These are phyloP conservation scores for Nannoperca australis DNA, from an alignment of 2,797 vertebrate genomes.

Conservation along the genomic window DNA sequence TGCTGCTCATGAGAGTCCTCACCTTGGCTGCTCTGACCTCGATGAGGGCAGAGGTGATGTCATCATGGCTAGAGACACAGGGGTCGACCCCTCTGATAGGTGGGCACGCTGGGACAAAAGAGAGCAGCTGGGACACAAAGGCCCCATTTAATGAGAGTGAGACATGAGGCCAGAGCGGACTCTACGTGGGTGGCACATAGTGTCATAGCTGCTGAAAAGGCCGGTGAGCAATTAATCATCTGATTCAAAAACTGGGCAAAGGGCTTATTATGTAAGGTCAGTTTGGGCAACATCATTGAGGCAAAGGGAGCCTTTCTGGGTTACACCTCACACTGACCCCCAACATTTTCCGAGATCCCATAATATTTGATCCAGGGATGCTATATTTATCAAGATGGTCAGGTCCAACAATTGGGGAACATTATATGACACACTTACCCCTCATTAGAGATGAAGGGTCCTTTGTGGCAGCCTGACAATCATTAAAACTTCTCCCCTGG, in stretches of 20 bases:
- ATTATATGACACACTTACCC: slow-evolving; percentile 87
- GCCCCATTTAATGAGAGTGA: slow-evolving; percentile 83
- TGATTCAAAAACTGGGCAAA: slow-evolving; percentile 78
- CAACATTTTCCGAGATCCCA: slow-evolving; percentile 63
- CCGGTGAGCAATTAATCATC: slow-evolving; percentile 79
- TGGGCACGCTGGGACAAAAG: slow-evolving; percentile 80
- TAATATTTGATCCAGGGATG: slow-evolving; percentile 77
- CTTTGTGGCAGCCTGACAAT: slow-evolving; percentile 87
- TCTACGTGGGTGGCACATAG: slow-evolving; percentile 84
- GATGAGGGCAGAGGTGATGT: slow-evolving; percentile 83
- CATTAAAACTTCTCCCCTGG: slow-evolving; percentile 86
- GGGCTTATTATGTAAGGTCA: slow-evolving; percentile 82
- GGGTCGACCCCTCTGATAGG: slow-evolving; percentile 79
- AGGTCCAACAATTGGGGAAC: slow-evolving; percentile 80
- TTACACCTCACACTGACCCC: slow-evolving; percentile 72
- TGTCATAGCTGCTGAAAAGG: slow-evolving; percentile 83
- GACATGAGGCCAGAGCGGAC: slow-evolving; percentile 78
- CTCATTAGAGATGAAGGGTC: slow-evolving; percentile 89
- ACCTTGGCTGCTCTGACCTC: slow-evolving; percentile 79
- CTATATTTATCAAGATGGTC: slow-evolving; percentile 83
- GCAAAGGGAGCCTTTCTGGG: slow-evolving; percentile 72
- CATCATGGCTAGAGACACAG: slow-evolving; percentile 80
- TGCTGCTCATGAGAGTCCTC: slow-evolving; percentile 79
- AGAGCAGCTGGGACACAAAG: slow-evolving; percentile 80
- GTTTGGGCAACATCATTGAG: slow-evolving; percentile 69